Evolutionary conservation across 1,140 invertebrate species (phyloP).

Genomic region (Aethina tumida): DNA sequence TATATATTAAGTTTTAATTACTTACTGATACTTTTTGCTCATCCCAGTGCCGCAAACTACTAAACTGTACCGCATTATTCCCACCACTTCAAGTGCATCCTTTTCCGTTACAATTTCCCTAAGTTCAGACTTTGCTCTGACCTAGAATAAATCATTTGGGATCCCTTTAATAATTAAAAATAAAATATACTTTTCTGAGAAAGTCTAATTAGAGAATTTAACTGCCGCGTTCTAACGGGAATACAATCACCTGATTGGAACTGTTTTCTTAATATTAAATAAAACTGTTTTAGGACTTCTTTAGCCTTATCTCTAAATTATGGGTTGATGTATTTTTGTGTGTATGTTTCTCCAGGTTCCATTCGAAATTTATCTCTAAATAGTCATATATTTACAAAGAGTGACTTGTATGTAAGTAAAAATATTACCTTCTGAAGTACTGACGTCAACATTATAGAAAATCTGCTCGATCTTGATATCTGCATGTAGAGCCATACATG

Average conservation of each 20-base stretch:
- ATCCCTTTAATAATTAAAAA: neutral
- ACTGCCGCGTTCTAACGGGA: slow-evolving; percentile 73
- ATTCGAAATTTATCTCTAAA: no score
- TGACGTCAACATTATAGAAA: slow-evolving; percentile 24
- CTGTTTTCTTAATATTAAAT: slow-evolving; percentile 63
- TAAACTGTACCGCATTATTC: slow-evolving; percentile 74
- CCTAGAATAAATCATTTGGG: no score
- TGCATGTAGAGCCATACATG: slow-evolving; percentile 59
- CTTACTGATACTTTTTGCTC: slow-evolving; percentile 55
- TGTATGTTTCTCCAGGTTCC: slow-evolving; percentile 76
- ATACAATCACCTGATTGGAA: slow-evolving; percentile 45
- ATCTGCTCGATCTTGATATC: neutral
- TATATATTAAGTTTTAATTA: slow-evolving; percentile 15
- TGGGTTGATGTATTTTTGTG: slow-evolving; percentile 79
- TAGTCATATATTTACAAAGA: slow-evolving; percentile 91
- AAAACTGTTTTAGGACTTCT: slow-evolving; percentile 66
- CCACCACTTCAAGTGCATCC: slow-evolving; percentile 80
- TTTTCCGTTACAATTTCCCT: slow-evolving; percentile 63
- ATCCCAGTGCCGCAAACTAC: slow-evolving; percentile 67
- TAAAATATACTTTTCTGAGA: slow-evolving; percentile 53
- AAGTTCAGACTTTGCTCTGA: slow-evolving; percentile 76
- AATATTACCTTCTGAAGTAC: slow-evolving; percentile 47
- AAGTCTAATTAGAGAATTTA: slow-evolving; percentile 81
- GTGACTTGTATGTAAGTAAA: slow-evolving; percentile 59
- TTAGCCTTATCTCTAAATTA: slow-evolving; percentile 61